Conservation (phyloP, 2,113 vertebrate species). For the Bos indicus region DNA sequence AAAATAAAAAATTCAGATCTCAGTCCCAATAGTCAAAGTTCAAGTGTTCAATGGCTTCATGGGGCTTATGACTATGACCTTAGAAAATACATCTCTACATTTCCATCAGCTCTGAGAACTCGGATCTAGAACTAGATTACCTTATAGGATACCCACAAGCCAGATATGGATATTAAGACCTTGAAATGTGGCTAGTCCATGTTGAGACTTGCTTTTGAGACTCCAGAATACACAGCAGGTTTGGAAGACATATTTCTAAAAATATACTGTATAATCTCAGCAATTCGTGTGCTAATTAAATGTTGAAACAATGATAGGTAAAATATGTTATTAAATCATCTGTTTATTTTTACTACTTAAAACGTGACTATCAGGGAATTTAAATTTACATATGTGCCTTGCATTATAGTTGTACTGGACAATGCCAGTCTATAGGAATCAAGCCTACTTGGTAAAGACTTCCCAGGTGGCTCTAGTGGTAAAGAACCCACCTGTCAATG, state of each 20-base stretch:
- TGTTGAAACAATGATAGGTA: neutral
- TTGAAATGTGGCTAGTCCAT: neutral
- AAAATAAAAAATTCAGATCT: neutral
- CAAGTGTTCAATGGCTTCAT: neutral
- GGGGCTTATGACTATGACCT: neutral
- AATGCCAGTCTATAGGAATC: neutral
- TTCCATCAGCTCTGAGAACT: neutral
- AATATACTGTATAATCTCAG: neutral
- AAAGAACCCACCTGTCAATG: neutral
- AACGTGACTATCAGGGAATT: neutral
- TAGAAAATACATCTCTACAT: neutral
- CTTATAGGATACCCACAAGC: too few species aligned
- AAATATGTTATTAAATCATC: neutral
- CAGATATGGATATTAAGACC: neutral
- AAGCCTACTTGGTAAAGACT: neutral
- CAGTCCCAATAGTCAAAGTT: neutral
- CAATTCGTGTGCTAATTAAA: neutral
- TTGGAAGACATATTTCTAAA: neutral
- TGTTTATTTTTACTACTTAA: neutral
- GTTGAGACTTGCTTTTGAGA: neutral
- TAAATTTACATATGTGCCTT: neutral
- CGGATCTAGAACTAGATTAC: fast-evolving
- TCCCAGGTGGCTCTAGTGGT: neutral
- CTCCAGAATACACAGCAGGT: neutral
- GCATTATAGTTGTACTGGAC: neutral